Percentiles rank a stretch among this genome's conserved stretches.
phyloP scores from a whole-genome alignment of 64 coral and sea anemone species.

The Montipora foliosa region DNA sequence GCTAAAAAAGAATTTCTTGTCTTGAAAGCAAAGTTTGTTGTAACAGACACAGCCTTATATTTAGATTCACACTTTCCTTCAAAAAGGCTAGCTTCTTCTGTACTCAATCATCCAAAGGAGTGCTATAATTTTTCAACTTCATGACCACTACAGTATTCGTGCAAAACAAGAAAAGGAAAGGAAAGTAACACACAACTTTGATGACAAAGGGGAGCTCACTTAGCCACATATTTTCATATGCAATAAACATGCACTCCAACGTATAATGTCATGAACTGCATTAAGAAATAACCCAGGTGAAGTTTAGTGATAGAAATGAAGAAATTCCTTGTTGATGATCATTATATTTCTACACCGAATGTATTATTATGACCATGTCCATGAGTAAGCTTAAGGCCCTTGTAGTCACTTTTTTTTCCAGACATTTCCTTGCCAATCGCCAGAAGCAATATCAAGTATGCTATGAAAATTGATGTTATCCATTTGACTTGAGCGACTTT shows the following conservation, averaged over 20 bases:
- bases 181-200: no score
- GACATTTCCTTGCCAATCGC: conserved; percentile 46
- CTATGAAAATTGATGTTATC: conserved; percentile 66
- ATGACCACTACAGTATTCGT: neutral
- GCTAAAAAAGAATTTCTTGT: no score
- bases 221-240: neutral
- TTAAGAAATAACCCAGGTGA: no score
- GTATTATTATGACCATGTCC: neutral
- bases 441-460: conserved; percentile 48
- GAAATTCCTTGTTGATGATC: no score
- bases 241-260: neutral
- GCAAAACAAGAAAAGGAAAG: neutral
- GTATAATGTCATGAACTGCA: neutral
- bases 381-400: neutral
- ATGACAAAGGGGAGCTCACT: neutral
- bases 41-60: no score
- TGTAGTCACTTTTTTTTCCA: conserved; percentile 51
- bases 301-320: neutral
- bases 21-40: no score
- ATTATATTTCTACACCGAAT: neutral
- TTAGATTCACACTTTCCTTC: no score
- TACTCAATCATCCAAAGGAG: no score
- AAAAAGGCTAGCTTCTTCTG: no score
- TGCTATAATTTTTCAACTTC: neutral
- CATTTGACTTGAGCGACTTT: conserved; percentile 60